Evolutionary conservation across 2,113 vertebrate genomes (phyloP), one percentile per base, ranked within the genome.

Genomic region (Morone saxatilis): DNA sequence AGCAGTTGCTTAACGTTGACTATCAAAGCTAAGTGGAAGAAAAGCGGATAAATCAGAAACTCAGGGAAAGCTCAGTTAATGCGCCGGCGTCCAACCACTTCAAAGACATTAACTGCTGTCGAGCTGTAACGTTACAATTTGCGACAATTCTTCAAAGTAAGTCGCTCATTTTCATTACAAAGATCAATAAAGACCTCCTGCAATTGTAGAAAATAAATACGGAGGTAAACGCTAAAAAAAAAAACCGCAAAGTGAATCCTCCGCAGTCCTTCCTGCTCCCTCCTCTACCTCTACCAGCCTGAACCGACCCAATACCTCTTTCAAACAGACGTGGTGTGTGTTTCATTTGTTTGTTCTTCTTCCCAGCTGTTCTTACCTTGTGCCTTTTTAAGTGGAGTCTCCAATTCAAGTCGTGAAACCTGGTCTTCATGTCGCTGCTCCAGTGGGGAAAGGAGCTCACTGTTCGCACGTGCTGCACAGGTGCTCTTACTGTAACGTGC

Each of bases 331-430:
- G 13, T 40, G 7, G 13, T 4, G 12, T 45, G n/a, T 22, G 4
- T 38, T n/a, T 10, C 8, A 0, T 51, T 53, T 43, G 2, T 4
- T 47, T 4, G 1, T 47, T 4, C 11, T 47, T 47, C 13, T 13
- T 47, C 2, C 12, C 38, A 61, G 40, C n/a, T 8, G 57, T 20
- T 51, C 68, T 76, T 90, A 94, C 89, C 92, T 94, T 66, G 62
- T 63, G 74, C 81, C 85, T 73, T 67, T 53, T 50, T 43, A 48
- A 54, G 57, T 47, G 40, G 4, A 19, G 54, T 47, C 70, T 56
- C 62, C 60, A 48, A 5, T 17, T 69, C n/a, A 53, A 31, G 43
- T 17, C 60, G 3, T 13, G 20, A 20, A 54, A 71, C 31, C 76
- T 67, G 43, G 62, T 86, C 50, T 40, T 88, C 88, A 86, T 59